phyloP scores from a whole-genome alignment of 2,113 vertebrate species.

The Eurypyga helias region DNA sequence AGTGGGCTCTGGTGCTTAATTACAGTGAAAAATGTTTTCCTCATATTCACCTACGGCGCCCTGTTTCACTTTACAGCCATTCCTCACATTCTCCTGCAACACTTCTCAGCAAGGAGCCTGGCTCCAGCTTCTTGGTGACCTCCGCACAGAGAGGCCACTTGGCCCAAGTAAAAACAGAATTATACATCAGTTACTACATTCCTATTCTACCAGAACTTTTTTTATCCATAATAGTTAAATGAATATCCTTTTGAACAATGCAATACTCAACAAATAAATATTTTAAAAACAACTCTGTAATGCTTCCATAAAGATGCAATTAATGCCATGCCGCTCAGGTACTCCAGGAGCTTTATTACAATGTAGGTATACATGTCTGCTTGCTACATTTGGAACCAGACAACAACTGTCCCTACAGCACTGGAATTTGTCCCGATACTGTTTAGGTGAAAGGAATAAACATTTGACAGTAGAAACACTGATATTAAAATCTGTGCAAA shows the following conservation, averaged over 20 bases:
- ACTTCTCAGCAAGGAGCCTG: neutral
- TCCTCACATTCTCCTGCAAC: neutral
- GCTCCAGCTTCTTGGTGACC: neutral
- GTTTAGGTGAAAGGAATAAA: neutral
- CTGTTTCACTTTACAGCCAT: neutral
- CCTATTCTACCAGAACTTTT: neutral
- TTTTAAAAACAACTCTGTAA: neutral
- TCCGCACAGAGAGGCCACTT: neutral
- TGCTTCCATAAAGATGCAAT: neutral
- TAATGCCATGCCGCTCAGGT: neutral
- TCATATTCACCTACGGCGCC: neutral
- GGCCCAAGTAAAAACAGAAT: neutral
- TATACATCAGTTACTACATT: neutral
- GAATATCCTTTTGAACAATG: neutral
- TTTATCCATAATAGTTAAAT: neutral
- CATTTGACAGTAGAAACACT: neutral
- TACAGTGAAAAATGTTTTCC: neutral
- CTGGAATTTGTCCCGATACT: fast-evolving
- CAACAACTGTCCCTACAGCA: neutral
- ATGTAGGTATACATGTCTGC: neutral
- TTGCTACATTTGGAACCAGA: neutral
- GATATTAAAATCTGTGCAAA: neutral
- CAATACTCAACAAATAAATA: neutral
- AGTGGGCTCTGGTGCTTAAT: neutral
- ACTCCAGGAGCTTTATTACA: neutral